Evolutionary conservation across 2,888 invertebrate species (phyloP).

Genomic region (Gymnocheta viridis): DNA sequence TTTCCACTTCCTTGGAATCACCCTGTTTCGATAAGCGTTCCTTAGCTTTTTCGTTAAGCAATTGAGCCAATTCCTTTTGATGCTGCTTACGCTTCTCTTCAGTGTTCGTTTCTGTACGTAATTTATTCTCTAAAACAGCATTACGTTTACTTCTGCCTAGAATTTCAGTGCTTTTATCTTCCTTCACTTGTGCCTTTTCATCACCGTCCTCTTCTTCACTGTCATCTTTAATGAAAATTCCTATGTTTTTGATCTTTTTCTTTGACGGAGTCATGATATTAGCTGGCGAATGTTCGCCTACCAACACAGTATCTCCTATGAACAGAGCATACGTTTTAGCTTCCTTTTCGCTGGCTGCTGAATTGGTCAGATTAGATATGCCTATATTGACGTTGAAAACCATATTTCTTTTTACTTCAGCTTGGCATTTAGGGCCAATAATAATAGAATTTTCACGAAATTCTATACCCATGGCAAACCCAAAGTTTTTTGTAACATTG

Average conservation of each 20-base stretch:
- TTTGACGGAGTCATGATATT: conserved; percentile 94
- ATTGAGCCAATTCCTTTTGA: conserved; percentile 95
- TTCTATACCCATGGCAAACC: conserved; percentile 99
- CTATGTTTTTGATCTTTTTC: conserved; percentile 97
- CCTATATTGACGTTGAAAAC: conserved; percentile 98
- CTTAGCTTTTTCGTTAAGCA: conserved; percentile 95
- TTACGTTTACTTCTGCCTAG: conserved; percentile 89
- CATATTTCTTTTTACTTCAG: conserved; percentile 94
- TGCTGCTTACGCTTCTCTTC: conserved; percentile 99
- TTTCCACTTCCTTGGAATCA: conserved; percentile 92
- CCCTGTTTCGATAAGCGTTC: conserved; percentile 95
- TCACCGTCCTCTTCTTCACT: conserved; percentile 92
- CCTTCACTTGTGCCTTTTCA: conserved; percentile 88
- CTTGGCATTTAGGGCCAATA: conserved; percentile 94
- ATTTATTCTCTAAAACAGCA: conserved; percentile 95
- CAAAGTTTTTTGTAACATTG: conserved; percentile 96
- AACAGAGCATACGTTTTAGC: conserved; percentile 96
- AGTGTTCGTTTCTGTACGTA: conserved; percentile 95
- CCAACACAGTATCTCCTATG: conserved; percentile 97
- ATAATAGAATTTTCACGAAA: conserved; percentile 97
- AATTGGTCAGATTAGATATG: conserved; percentile 91
- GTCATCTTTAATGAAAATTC: conserved; percentile 96
- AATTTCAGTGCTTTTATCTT: conserved; percentile 82
- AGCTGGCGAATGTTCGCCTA: conserved; percentile 94
- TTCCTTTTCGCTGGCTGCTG: conserved; percentile 91